Percentiles rank a stretch among this genome's conserved stretches.
phyloP scores from a whole-genome alignment of 2,888 invertebrate genomes.

The Xestia c-nigrum region DNA sequence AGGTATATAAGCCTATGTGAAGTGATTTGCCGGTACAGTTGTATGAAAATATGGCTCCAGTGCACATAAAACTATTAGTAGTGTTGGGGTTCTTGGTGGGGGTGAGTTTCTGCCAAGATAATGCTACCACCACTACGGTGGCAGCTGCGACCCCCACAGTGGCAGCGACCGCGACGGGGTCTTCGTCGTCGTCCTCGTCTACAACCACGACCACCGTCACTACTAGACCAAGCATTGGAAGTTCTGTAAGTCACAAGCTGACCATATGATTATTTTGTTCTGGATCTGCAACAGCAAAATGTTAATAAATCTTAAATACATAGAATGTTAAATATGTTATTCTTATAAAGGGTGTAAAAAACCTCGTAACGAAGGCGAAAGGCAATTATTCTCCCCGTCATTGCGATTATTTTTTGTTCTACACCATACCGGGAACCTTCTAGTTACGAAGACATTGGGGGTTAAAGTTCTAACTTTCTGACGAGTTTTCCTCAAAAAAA shows the following conservation, averaged over 20 bases:
- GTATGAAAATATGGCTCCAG: slow-evolving; percentile 65
- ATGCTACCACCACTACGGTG: slow-evolving; percentile 43
- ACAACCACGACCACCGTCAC: slow-evolving; percentile 6
- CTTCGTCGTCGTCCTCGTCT: not conserved
- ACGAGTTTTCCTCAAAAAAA: too few relatives aligned
- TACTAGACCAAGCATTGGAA: not conserved
- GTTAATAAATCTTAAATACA: not conserved
- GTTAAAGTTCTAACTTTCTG: too few relatives aligned
- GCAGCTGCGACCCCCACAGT: slow-evolving; percentile 12
- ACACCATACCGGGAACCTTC: too few relatives aligned
- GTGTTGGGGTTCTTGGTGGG: slow-evolving; percentile 65
- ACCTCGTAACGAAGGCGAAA: too few relatives aligned
- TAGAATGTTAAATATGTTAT: too few relatives aligned
- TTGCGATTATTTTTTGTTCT: too few relatives aligned
- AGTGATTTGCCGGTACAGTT: slow-evolving; percentile 50
- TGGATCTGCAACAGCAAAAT: not conserved
- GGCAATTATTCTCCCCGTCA: too few relatives aligned
- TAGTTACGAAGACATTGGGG: too few relatives aligned
- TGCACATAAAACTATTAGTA: slow-evolving; percentile 64
- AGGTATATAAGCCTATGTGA: slow-evolving; percentile 65
- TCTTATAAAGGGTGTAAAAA: too few relatives aligned
- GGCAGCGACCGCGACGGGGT: not conserved
- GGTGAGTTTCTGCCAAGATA: slow-evolving; percentile 65
- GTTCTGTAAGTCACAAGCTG: slow-evolving; percentile 29
- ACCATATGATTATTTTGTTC: not conserved